Base-by-base conservation (phyloP, 1,140 invertebrate genomes). In the Drosophila ercepeae region DNA sequence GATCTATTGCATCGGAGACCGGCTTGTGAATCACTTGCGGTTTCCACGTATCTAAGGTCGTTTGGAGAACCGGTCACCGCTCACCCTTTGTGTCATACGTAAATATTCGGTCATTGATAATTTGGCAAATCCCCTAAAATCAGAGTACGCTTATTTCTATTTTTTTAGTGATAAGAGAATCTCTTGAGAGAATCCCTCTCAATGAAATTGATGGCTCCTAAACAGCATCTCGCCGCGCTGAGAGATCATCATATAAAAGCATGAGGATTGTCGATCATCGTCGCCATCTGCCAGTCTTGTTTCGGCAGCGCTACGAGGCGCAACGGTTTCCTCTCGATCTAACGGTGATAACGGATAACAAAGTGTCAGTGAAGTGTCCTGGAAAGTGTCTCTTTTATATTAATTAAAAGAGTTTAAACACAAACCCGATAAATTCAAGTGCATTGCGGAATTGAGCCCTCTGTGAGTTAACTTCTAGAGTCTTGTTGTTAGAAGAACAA, bases 251-350 rank as follows among this genome's bases (percentile, higher is more conserved):
- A 49, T 65, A 86, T 83, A 83, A 75, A 79, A 75, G 71, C 55
- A 86, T 63, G 23, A 27, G 16, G 19, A 25, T 27, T 42, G 41
- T 34, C 54, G 41, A 45, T 79, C 58, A 42, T 21, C 21, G 21
- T 4, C 21, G 21, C 21, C 21, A 21, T 39, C 61, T 48, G 72
- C 58, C 76, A 84, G 79, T 84, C 73, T 67, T 61, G 78, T 64
- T 83, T 83, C 53, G 72, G 73, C 67, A 61, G 76, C 76, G 81
- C 76, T 55, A 61, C 59, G 59, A 49, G 64, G 51, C 81, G 63
- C 72, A 68, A 48, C 81, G 52, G 52, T 55, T 63, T 18, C 18
- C 23, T 27, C 36, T 49, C 16, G 25, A 53, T 25, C 18, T 8
- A 23, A 19, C 45, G 9, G 14, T 23, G 4, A 32, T 57, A 57